Evolutionary conservation across 2,888 invertebrate species (phyloP).

Genomic region (Podotricha telesiphe): DNA sequence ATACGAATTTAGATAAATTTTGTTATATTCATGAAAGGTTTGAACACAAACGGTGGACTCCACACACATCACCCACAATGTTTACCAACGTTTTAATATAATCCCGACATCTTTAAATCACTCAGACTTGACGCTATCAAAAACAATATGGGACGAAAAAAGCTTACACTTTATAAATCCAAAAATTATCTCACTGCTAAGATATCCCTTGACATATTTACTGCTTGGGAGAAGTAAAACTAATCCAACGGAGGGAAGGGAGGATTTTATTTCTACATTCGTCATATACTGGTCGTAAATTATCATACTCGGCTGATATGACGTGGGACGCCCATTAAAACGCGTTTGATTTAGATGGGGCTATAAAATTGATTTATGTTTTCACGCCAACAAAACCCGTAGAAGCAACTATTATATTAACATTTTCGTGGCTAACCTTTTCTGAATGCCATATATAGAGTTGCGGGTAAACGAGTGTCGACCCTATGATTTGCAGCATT

Average conservation of each 20-base stretch:
- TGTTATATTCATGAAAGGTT: too few species aligned
- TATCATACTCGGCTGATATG: slow-evolving; percentile 85
- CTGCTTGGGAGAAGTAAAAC: slow-evolving; percentile 74
- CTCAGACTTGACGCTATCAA: slow-evolving; percentile 52
- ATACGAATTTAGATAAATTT: too few species aligned
- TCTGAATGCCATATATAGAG: slow-evolving; percentile 66
- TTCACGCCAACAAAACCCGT: slow-evolving; percentile 84
- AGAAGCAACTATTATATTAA: slow-evolving; percentile 84
- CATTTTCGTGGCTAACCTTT: slow-evolving; percentile 83
- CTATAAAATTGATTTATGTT: slow-evolving; percentile 85
- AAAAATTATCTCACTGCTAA: slow-evolving; percentile 79
- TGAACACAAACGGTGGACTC: neutral
- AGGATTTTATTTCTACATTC: slow-evolving; percentile 84
- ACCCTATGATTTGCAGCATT: slow-evolving; percentile 42
- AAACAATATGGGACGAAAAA: slow-evolving; percentile 54
- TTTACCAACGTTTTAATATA: slow-evolving; percentile 38
- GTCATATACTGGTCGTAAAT: slow-evolving; percentile 84
- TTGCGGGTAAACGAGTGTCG: slow-evolving; percentile 40
- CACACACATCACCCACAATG: slow-evolving; percentile 21
- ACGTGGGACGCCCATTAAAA: slow-evolving; percentile 85
- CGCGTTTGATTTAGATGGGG: slow-evolving; percentile 85
- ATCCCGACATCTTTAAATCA: slow-evolving; percentile 49
- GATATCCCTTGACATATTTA: slow-evolving; percentile 82
- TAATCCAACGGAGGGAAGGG: slow-evolving; percentile 68
- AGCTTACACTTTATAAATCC: slow-evolving; percentile 68